Evolutionary conservation across 2,888 invertebrate genomes (phyloP).

Genomic region (Zele albiditarsus): DNA sequence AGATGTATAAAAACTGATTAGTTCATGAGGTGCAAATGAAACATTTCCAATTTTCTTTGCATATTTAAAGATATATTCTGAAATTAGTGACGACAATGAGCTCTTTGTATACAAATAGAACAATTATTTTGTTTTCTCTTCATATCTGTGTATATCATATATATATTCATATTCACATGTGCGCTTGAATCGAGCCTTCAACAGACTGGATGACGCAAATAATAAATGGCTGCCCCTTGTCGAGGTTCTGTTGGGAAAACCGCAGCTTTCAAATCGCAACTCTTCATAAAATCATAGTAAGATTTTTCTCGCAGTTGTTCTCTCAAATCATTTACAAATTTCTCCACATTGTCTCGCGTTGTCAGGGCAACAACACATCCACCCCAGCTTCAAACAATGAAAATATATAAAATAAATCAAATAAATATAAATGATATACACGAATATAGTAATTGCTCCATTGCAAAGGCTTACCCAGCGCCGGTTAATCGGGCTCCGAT

Average conservation of each 20-base stretch:
- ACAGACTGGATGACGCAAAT: not conserved
- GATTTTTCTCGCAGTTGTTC: slow-evolving; percentile 77
- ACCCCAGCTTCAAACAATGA: slow-evolving; percentile 85
- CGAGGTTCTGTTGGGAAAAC: slow-evolving; percentile 86
- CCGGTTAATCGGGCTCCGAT: slow-evolving; percentile 96
- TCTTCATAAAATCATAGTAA: slow-evolving; percentile 57
- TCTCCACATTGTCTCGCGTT: slow-evolving; percentile 77
- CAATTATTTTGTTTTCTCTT: no score
- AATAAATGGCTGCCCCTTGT: slow-evolving; percentile 78
- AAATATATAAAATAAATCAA: not conserved
- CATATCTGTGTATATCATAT: no score
- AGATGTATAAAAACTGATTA: no score
- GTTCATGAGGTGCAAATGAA: no score
- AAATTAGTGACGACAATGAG: no score
- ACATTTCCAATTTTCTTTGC: no score
- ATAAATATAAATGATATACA: not conserved
- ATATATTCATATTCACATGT: not conserved
- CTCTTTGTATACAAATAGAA: no score
- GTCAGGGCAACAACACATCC: slow-evolving; percentile 95
- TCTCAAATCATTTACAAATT: slow-evolving; percentile 81
- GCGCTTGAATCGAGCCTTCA: not conserved
- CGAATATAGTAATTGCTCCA: not conserved
- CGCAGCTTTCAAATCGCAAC: slow-evolving; percentile 75
- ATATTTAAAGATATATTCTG: no score
- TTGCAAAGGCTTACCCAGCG: slow-evolving; percentile 80